Evolutionary conservation across 2,797 vertebrate genomes (phyloP), one percentile per base, ranked within the genome.

Genomic region (Mormyrus hasselquistii): DNA sequence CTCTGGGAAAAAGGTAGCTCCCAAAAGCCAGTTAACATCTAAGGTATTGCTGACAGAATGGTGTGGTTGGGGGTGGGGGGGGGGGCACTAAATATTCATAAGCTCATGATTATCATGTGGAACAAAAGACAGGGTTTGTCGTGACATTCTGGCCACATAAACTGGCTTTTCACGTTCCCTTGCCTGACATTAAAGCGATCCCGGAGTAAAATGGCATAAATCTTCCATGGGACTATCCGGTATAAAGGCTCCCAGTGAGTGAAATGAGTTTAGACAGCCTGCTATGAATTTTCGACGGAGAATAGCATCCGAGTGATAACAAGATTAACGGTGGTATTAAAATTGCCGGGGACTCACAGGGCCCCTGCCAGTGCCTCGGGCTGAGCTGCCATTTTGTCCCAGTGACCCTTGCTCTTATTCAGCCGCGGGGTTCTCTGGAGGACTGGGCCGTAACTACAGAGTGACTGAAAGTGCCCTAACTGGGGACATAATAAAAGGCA

Each of bases 361-460:
- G 88, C 49, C 88, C 53, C 62, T 47, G 52, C 22, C 50, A 52
- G 38, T 29, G 41, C 92, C 95, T 76, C 65, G 50, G 84, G 93
- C 94, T 91, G 93, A 92, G 90, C 92, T 94, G 93, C 92, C 93
- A 92, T 69, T 90, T 90, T 90, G 79, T 82, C 76, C 87, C 16
- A 10, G 44, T 88, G 87, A 90, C 89, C 89, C 59, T 47, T 73
- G 87, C 50, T 22, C 50, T 16, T 55, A 55, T 73, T 69, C 57
- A 69, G 87, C 22, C 4, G 22, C 16, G 57, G 55, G 44, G 19
- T 25, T 16, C 87, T 76, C 87, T 73, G 44, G 89, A 84, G 49
- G 89, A 90, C 57, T 12, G 79, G 87, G 47, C n/a, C 25, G 14
- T 87, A 79, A 52, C 53, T 69, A 82, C 53, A 22, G 34, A 44